Evolutionary conservation across 2,113 vertebrate species (phyloP), one percentile per base, ranked within the genome.

Genomic region (Xyliphius kryptos): DNA sequence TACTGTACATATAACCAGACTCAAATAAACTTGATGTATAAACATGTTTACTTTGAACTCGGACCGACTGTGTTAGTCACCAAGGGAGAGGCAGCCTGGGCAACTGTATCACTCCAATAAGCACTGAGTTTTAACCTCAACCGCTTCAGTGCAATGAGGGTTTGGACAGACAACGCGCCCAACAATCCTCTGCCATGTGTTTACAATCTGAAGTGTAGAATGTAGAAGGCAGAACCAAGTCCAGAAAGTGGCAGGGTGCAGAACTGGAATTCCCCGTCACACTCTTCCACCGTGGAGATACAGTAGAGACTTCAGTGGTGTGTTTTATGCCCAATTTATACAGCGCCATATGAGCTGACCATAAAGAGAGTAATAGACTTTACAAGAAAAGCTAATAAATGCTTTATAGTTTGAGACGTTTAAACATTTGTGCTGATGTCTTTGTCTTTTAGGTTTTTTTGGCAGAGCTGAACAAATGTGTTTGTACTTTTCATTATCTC

Each of bases 231-330:
- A n/a, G 21, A 46, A 52, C 49, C 70, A 51, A 52, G 66, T 43
- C 66, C 13, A 16, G 51, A 51, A 40, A 67, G 63, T 50, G 72
- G 65, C 67, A 74, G 56, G 37, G 26, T 19, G 51, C 49, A 37
- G 55, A 9, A 6, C 54, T 70, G 72, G 67, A 70, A 74, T 74
- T 74, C 72, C 72, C 72, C 67, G 14, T 22, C 51, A 56, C 54
- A 53, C 37, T 38, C 40, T 40, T 36, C 50, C 46, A 63, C 41
- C 62, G 52, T 41, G 60, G 15, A 49, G 66, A 43, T 68, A 16
- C 67, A 70, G 26, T 32, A 32, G 43, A 49, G 54, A 22, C 19
- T 43, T 65, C 56, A 52, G 51, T 60, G 20, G 46, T 36, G 58
- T 9, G 22, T 22, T 26, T 60, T 60, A 60, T 60, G 47, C 32